Conservation (phyloP, 2,113 vertebrate genomes). For the Perca fluviatilis region DNA sequence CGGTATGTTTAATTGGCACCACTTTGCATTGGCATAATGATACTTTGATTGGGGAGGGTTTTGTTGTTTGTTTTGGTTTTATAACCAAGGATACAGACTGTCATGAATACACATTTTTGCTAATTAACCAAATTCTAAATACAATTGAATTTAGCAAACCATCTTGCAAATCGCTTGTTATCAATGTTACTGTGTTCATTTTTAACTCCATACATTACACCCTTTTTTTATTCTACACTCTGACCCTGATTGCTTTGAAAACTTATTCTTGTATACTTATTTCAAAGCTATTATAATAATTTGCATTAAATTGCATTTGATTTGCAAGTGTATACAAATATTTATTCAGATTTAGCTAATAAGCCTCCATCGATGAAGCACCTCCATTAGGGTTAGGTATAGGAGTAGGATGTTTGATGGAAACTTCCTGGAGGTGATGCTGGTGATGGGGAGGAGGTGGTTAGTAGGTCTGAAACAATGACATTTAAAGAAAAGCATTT, state of each 20-base stretch:
- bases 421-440: too few species aligned
- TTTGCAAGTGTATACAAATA: not conserved
- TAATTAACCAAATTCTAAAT: slow-evolving; percentile 51
- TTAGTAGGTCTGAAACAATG: not conserved
- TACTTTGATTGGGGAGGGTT: slow-evolving; percentile 41
- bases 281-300: not conserved
- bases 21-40: slow-evolving; percentile 60
- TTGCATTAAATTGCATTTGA: not conserved
- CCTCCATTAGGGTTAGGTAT: too few species aligned
- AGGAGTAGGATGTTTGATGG: too few species aligned
- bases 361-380: too few species aligned
- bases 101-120: slow-evolving; percentile 25
- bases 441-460: not conserved
- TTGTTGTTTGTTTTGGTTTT: slow-evolving; percentile 22
- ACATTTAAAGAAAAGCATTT: not conserved
- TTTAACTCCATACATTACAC: not conserved
- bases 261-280: not conserved
- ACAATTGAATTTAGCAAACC: slow-evolving; percentile 25
- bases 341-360: not conserved
- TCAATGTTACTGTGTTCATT: slow-evolving; percentile 27
- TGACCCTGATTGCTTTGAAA: slow-evolving; percentile 2
- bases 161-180: slow-evolving; percentile 28
- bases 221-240: not conserved
- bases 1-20: slow-evolving; percentile 85
- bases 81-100: slow-evolving; percentile 38